Percentiles rank a stretch among this genome's conserved stretches.
phyloP scores from a whole-genome alignment of 2,113 vertebrate genomes.

The Puntigrus tetrazona region DNA sequence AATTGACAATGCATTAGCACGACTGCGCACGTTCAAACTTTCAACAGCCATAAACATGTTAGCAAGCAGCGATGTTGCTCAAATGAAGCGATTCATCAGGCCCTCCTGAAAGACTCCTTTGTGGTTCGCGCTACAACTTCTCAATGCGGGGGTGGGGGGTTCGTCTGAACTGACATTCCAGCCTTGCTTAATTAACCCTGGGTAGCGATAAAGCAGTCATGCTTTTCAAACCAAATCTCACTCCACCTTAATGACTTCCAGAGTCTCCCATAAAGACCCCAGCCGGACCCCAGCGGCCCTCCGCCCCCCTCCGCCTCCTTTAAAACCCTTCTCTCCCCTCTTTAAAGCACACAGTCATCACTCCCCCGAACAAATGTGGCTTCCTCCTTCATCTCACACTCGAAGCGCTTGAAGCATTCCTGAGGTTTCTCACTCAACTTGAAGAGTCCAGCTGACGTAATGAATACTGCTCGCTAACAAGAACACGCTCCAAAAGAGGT shows the following conservation, averaged over 20 bases:
- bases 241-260: conserved; percentile 54
- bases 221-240: conserved; percentile 49
- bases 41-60: conserved; percentile 16
- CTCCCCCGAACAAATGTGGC: background rate
- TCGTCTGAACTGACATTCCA: conserved; percentile 37
- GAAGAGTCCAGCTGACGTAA: conserved; percentile 14
- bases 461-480: background rate
- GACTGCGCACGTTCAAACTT: background rate
- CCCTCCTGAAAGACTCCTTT: conserved; percentile 20
- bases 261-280: conserved; percentile 34
- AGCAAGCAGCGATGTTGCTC: background rate
- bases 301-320: background rate
- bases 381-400: conserved; percentile 22
- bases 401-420: conserved; percentile 34
- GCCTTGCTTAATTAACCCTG: conserved; percentile 48
- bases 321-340: background rate
- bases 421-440: conserved; percentile 50
- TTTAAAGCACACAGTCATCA: background rate
- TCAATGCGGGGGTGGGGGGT: background rate
- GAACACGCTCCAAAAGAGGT: background rate
- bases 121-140: conserved; percentile 23
- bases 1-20: background rate
- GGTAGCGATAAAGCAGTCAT: conserved; percentile 44
- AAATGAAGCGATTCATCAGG: conserved; percentile 5
- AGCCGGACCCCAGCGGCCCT: background rate